Base-by-base conservation (phyloP, 2,888 invertebrate species). In the Colletes collaris region DNA sequence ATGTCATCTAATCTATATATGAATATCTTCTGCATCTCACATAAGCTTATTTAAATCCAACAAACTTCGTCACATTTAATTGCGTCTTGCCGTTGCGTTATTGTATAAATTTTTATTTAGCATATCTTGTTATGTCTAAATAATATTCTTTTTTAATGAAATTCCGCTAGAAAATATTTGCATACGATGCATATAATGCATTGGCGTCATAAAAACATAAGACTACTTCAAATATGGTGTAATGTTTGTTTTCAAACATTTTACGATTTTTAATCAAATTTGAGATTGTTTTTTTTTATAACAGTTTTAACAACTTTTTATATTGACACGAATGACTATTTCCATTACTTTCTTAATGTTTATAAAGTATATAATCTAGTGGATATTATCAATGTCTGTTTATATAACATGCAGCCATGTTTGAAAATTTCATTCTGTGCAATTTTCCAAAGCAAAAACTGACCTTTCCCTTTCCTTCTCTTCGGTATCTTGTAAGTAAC, bases 21-120 rank as follows among this genome's bases (percentile, higher is more conserved):
- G 71, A 69, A 58, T 80, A 75, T 70, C 56, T 59, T 85, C 65
- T 71, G 78, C 75, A 73, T 76, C 76, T 80, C 55, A 69, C 62
- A 76, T 76, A 84, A 77, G 75, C 79, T 82, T 85, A 80, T 85
- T 83, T 73, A 65, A 79, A 76, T 60, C 70, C 72, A 76, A 74
- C 60, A 27, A 53, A 64, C 55, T 78, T 75, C 55, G 59, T 81
- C 63, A 69, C 77, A 60, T 79, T 63, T 81, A 71, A 65, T 83
- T 84, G 76, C 76, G 79, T 79, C 85, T 86, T 86, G 75, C 78
- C 83, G 76, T 83, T 86, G 65, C 71, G 68, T 79, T 76, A 56
- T 81, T 71, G 67, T 66, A 55, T 60, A 63, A 66, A 81, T 55
- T 83, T 75, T 83, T 63, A 75, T 81, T 84, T 83, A 76, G 44